These are phyloP conservation scores for Cheilosia urbana DNA, from an alignment of 2,888 invertebrate genomes.

Conservation along the genomic window DNA sequence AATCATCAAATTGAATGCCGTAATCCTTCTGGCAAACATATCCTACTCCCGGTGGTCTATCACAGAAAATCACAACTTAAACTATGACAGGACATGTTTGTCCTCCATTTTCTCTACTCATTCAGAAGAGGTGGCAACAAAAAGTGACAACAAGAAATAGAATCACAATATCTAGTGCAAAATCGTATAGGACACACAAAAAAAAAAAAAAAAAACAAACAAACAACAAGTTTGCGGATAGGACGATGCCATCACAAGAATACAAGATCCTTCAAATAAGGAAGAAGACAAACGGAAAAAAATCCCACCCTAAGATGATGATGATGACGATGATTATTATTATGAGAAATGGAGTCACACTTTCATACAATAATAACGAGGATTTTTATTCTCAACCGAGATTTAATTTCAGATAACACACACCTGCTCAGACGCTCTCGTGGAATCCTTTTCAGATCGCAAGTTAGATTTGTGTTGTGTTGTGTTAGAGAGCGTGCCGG, in stretches of 20 bases:
- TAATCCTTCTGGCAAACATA: constrained; percentile 58
- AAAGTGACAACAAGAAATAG: constrained; percentile 1
- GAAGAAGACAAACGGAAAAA: constrained; percentile 4
- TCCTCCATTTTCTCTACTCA: constrained; percentile 26
- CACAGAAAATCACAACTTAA: constrained; percentile 58
- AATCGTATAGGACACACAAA: constrained; percentile 14
- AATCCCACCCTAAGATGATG: neutral
- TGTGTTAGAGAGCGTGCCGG: neutral
- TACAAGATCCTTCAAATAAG: constrained; percentile 44
- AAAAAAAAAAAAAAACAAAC: constrained; percentile 11
- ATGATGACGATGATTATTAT: constrained; percentile 63
- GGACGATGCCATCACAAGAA: constrained; percentile 51
- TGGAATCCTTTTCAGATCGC: constrained; percentile 73
- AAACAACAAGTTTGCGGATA: constrained; percentile 68
- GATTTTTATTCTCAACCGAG: constrained; percentile 72
- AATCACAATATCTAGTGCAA: constrained; percentile 62
- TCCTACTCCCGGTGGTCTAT: constrained; percentile 38
- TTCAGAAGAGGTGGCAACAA: constrained; percentile 2
- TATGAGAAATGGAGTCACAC: constrained; percentile 75
- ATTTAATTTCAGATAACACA: constrained; percentile 75
- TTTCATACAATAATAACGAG: constrained; percentile 76
- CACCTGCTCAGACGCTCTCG: constrained; percentile 62
- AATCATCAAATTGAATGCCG: constrained; percentile 72
- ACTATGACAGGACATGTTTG: constrained; percentile 49
- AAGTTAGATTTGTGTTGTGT: constrained; percentile 63